These are phyloP conservation scores for Eubucco bourcierii DNA, from an alignment of 2,113 vertebrate genomes.

Conservation along the genomic window DNA sequence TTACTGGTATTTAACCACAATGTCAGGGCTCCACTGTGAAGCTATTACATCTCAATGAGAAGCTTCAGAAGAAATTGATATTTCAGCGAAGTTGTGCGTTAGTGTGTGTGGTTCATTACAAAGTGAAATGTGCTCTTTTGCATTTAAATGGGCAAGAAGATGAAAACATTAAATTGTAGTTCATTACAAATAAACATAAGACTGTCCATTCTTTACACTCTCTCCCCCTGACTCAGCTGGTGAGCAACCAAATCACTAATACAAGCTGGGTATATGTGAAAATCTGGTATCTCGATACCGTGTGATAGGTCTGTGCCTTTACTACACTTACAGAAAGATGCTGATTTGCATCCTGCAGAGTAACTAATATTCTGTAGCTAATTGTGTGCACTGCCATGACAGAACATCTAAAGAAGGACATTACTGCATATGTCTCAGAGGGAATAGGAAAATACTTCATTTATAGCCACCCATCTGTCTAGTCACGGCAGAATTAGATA, in stretches of 20 bases:
- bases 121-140: constrained; percentile 69
- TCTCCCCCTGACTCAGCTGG: constrained; percentile 43
- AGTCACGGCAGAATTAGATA: constrained; percentile 62
- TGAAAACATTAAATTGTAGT: constrained; percentile 66
- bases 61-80: constrained; percentile 43
- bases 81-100: constrained; percentile 42
- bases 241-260: constrained; percentile 51
- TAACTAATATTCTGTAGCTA: constrained; percentile 81
- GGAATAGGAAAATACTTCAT: constrained; percentile 73
- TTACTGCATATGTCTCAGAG: constrained; percentile 63
- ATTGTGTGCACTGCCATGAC: constrained; percentile 69
- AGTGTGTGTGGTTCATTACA: constrained; percentile 39
- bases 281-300: constrained; percentile 16
- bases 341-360: constrained; percentile 70
- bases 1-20: constrained; percentile 55
- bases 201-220: constrained; percentile 51
- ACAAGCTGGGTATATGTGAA: constrained; percentile 24
- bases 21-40: constrained; percentile 32
- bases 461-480: constrained; percentile 80
- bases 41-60: constrained; percentile 58
- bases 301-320: constrained; percentile 53
- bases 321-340: constrained; percentile 57
- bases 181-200: constrained; percentile 67
- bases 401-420: constrained; percentile 65
- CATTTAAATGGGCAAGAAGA: constrained; percentile 72